Evolutionary conservation across 2,797 vertebrate genomes (phyloP).

Genomic region (Crypturellus tataupa): DNA sequence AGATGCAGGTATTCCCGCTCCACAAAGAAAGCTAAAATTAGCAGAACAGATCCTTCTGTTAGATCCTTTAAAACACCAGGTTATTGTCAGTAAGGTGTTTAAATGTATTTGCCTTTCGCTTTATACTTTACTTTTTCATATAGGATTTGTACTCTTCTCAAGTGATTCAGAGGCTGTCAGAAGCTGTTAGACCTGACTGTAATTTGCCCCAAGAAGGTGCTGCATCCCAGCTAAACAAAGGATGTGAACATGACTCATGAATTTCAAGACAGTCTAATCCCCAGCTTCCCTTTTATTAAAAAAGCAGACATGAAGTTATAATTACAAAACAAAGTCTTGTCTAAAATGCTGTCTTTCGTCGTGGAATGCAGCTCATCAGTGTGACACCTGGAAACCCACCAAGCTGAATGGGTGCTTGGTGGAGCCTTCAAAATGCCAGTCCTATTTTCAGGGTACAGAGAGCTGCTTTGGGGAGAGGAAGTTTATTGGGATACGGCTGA

Average conservation of each 20-base stretch:
- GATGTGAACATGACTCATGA: not conserved
- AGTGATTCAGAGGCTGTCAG: not conserved
- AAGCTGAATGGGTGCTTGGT: not conserved
- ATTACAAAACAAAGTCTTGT: not conserved
- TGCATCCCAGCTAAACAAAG: not conserved
- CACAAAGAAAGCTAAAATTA: not conserved
- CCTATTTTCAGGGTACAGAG: not conserved
- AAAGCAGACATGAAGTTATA: not conserved
- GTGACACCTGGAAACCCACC: not conserved
- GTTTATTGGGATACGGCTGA: not conserved
- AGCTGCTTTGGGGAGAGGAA: accelerated
- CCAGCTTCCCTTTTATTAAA: not conserved
- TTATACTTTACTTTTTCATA: not conserved
- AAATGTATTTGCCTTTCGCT: not conserved
- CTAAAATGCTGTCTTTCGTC: not conserved
- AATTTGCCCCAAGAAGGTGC: not conserved
- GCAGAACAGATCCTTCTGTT: not conserved
- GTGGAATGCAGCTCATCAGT: not conserved
- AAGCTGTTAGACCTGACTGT: not conserved
- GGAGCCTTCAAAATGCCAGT: not conserved
- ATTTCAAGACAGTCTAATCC: not conserved
- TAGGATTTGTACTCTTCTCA: not conserved
- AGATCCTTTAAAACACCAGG: not conserved
- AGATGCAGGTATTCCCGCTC: not conserved
- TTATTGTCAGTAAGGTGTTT: not conserved